A percentile compares a stretch with the other conserved stretches of the same genome.
Evolutionary conservation across 1,140 invertebrate genomes (phyloP).

Genomic region (Lucilia cuprina): DNA sequence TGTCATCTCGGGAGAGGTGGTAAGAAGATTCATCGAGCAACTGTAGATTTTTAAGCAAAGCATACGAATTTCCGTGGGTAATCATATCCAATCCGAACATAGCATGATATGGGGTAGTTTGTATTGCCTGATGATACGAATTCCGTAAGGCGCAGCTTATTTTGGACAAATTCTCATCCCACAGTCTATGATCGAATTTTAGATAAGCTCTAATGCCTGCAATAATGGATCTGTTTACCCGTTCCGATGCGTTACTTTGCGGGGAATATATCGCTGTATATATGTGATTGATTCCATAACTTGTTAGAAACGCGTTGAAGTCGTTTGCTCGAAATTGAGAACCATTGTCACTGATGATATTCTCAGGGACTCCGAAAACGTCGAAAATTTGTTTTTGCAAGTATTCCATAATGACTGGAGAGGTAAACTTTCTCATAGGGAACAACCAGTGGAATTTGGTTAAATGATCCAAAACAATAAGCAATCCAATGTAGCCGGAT

Average conservation of each 20-base stretch:
- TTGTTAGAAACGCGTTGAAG: not conserved
- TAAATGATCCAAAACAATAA: conserved; percentile 1
- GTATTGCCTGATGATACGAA: not conserved
- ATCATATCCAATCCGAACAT: conserved; percentile 35
- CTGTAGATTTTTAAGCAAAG: conserved; percentile 16
- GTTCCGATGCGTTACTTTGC: not conserved
- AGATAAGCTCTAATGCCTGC: not conserved
- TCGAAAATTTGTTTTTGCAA: too few relatives aligned
- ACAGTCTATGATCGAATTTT: not conserved
- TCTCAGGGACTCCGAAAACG: too few relatives aligned
- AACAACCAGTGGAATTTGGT: too few relatives aligned
- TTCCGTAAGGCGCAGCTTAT: conserved; percentile 15
- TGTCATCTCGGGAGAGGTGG: not conserved
- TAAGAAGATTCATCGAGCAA: not conserved
- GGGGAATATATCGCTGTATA: too few relatives aligned
- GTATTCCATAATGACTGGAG: too few relatives aligned
- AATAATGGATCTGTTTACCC: not conserved
- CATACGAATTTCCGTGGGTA: conserved; percentile 29
- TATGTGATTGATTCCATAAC: too few relatives aligned
- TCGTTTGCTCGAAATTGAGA: too few relatives aligned
- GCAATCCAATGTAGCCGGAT: not conserved
- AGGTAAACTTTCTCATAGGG: too few relatives aligned
- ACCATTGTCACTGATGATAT: too few relatives aligned
- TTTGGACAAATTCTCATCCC: not conserved
- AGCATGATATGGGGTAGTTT: not conserved